Percentiles rank a stretch among this genome's conserved stretches.
Evolutionary conservation across 2,113 vertebrate species (phyloP).

Genomic region (Passer montanus): DNA sequence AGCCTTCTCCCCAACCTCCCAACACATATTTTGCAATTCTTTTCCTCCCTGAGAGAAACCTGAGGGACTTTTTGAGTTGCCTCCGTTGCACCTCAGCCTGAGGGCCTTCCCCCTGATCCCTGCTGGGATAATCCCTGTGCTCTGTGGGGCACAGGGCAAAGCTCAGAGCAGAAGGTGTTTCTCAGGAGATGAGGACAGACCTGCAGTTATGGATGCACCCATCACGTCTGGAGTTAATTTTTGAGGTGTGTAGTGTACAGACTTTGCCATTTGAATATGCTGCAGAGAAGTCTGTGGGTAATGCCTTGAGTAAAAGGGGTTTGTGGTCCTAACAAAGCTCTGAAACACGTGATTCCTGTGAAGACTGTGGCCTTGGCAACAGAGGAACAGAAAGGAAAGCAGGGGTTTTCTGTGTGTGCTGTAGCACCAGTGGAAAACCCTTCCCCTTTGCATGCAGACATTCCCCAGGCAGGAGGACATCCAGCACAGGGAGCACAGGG

Average conservation of each 20-base stretch:
- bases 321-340: background rate
- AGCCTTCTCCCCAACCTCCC: background rate
- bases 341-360: background rate
- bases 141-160: accelerated
- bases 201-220: background rate
- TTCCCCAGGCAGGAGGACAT: accelerated
- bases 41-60: accelerated
- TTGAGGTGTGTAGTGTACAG: background rate
- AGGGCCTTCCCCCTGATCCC: background rate
- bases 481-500: too few relatives aligned
- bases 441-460: background rate
- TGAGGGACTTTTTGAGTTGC: background rate
- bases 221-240: background rate
- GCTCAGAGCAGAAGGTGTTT: background rate
- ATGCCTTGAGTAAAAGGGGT: background rate
- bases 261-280: background rate
- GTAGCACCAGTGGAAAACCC: background rate
- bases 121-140: background rate
- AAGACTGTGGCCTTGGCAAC: background rate
- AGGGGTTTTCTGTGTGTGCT: accelerated
- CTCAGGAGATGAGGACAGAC: background rate
- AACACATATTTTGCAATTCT: background rate
- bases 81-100: background rate
- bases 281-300: background rate
- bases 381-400: background rate